Conservation (phyloP, 1,140 invertebrate genomes). For the Drosophila triauraria region DNA sequence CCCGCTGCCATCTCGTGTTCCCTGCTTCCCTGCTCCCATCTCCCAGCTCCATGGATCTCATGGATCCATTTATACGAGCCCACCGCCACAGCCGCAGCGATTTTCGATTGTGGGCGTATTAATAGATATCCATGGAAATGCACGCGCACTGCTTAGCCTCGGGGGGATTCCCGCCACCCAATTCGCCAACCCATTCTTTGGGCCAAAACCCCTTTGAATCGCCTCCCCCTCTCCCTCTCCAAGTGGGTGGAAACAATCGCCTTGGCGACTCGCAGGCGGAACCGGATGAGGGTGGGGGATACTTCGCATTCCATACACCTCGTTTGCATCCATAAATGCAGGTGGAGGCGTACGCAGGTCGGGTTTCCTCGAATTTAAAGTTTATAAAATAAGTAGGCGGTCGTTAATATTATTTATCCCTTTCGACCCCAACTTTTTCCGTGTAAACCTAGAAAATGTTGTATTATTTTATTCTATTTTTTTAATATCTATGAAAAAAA, state of each 20-base stretch:
- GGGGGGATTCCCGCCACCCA: no score
- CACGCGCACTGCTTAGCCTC: background rate
- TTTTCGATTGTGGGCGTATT: conserved; percentile 5
- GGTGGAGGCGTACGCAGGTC: background rate
- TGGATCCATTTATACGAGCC: background rate
- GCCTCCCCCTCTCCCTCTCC: background rate
- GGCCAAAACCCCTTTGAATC: background rate
- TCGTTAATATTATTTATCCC: no score
- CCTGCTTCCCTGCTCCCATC: background rate
- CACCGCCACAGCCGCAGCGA: background rate
- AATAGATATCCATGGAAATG: conserved; percentile 42
- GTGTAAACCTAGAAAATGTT: no score
- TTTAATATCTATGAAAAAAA: no score
- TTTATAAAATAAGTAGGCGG: no score
- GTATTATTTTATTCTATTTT: no score
- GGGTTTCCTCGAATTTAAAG: no score
- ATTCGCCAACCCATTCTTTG: background rate
- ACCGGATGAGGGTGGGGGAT: background rate
- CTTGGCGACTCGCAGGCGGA: background rate
- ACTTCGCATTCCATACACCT: background rate
- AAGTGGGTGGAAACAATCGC: conserved; percentile 15
- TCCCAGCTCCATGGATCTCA: background rate
- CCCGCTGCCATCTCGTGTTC: background rate
- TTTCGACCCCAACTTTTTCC: no score
- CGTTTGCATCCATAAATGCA: conserved; percentile 1